Base-by-base conservation (phyloP, 2,113 vertebrate species). In the Oplegnathus fasciatus region DNA sequence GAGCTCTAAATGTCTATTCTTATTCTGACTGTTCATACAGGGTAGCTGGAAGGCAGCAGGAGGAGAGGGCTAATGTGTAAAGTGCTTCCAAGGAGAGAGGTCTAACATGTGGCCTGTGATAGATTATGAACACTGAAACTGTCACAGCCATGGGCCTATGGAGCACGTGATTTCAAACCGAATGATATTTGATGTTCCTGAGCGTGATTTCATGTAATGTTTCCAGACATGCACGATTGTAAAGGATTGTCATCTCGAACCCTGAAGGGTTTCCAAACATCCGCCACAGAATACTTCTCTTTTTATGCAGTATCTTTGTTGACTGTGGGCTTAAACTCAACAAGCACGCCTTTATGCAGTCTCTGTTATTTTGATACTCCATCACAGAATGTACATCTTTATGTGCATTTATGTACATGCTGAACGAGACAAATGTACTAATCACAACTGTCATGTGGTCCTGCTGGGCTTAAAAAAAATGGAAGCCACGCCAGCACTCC, bases 11-110 rank as follows among this genome's bases (percentile, higher is more conserved):
- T 24, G 69, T 42, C 72, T 68, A 37, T 75, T 80, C 66, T 77
- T 68, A 62, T 64, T 78, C 42, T 14, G 50, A 73, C 52, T 30
- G 70, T 58, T 79, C 64, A 28, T 24, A 14, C 57, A 17, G 65
- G 75, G 83, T 68, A 75, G 80, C 82, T 24, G 75, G 70, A 13
- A 80, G 70, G 74, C 86, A 46, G 76, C 50, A 28, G 72, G 64
- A 85, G 65, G 17, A 78, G 42, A 10, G 42, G 1, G 64, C 48
- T 17, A 44, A 26, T 64, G 77, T 71, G 66, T 57, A 50, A 78
- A 84, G 85, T 54, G 73, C 57, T 62, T 0, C 0, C 18, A 40
- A 55, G 62, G 40, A 20, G 70, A 52, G 22, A 70, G 55, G 73
- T 67, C 75, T 1, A 54, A 78, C 69, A 48, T 54, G 44, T 42